Evolutionary conservation across 2,113 vertebrate genomes (phyloP), one percentile per base, ranked within the genome.

Genomic region (Oceanites oceanicus): DNA sequence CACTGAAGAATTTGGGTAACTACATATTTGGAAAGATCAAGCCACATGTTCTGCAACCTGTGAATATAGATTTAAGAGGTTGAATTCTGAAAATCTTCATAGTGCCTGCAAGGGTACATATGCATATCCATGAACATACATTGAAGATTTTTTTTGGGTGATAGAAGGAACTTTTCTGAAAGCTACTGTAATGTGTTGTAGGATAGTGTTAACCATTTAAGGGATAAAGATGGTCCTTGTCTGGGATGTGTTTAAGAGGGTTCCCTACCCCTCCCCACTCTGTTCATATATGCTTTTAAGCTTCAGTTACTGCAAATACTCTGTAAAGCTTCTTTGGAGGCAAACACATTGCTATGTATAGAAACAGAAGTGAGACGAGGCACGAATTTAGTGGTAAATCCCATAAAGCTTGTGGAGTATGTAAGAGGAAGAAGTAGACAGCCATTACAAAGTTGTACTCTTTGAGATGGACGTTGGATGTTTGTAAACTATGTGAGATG

Each of bases 111-210:
- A 36, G 74, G 18, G 3, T 32, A 36, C 7, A 5, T 45, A 26
- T 25, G 7, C 0, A 13, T 34, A 40, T 58, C 1, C 8, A 36
- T 55, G 30, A n/a, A 27, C 8, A 18, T 9, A 61, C 0, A 8
- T 4, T 16, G 11, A 91, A 70, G n/a, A n/a, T 8, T 49, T 76
- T 86, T 1, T 92, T 76, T 62, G 22, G 15, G 29, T 10, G 8
- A 42, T 36, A 52, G 29, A 84, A 86, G 18, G 25, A 76, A n/a
- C 11, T 73, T 53, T 80, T 58, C 32, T 22, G 52, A 88, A 92
- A 80, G 7, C 10, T 67, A 27, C 20, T 55, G 11, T n/a, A 73
- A 65, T 50, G 1, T 75, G 7, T 38, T 53, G 21, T 59, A 38
- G n/a, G 32, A 47, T 49, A 62, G 47, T 38, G 3, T 65, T 83